These are phyloP conservation scores for Hydrophis major DNA, from an alignment of 2,797 vertebrate species.

Conservation along the genomic window DNA sequence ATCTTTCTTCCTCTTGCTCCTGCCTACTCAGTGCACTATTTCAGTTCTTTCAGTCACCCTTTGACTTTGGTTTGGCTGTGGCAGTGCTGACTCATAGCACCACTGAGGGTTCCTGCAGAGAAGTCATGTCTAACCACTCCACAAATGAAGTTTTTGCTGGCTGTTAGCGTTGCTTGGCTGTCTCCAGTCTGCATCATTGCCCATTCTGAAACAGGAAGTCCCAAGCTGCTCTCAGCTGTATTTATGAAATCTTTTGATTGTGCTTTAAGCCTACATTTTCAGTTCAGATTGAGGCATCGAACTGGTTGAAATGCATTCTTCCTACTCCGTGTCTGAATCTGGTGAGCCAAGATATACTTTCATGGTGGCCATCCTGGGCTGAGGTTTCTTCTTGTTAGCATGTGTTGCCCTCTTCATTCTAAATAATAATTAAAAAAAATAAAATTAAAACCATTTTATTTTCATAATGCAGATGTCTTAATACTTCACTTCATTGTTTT, in stretches of 20 bases:
- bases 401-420: slow-evolving; percentile 68
- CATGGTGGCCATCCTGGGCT: slow-evolving; percentile 45
- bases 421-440: background rate
- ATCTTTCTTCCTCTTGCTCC: slow-evolving; percentile 64
- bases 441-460: background rate
- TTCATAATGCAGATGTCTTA: background rate
- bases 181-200: slow-evolving; percentile 64
- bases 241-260: slow-evolving; percentile 66
- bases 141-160: slow-evolving; percentile 69
- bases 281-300: slow-evolving; percentile 25
- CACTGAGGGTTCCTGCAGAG: slow-evolving; percentile 46
- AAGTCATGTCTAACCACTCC: slow-evolving; percentile 51
- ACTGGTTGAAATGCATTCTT: slow-evolving; percentile 24
- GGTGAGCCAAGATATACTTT: slow-evolving; percentile 55
- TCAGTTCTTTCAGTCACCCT: slow-evolving; percentile 58
- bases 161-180: slow-evolving; percentile 63
- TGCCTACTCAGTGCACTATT: slow-evolving; percentile 64
- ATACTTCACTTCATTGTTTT: background rate
- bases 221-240: slow-evolving; percentile 65
- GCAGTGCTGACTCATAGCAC: slow-evolving; percentile 71
- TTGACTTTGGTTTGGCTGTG: slow-evolving; percentile 64
- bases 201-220: slow-evolving; percentile 67
- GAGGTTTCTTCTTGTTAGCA: slow-evolving; percentile 46
- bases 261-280: slow-evolving; percentile 41
- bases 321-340: slow-evolving; percentile 33